Percentiles rank a stretch among this genome's conserved stretches.
phyloP scores from a whole-genome alignment of 2,113 vertebrate genomes.

The Phaethon lepturus region DNA sequence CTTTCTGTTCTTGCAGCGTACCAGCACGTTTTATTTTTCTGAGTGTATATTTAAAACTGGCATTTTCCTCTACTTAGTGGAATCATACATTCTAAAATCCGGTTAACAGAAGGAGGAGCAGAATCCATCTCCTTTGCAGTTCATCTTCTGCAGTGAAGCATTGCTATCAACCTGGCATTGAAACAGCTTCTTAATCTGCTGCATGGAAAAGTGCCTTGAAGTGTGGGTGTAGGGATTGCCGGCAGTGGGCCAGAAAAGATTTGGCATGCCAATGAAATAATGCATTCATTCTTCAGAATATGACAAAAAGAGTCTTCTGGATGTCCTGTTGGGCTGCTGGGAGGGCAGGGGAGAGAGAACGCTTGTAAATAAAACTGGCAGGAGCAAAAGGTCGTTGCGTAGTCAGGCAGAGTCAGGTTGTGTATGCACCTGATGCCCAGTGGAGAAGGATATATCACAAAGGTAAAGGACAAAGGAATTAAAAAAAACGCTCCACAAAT shows the following conservation, averaged over 20 bases:
- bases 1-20: not conserved
- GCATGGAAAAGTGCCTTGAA: conserved; percentile 34
- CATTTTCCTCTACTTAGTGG: not conserved
- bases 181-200: conserved; percentile 53
- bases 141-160: conserved; percentile 27
- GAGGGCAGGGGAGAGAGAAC: not conserved
- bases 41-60: not conserved
- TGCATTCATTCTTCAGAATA: conserved; percentile 21
- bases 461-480: not conserved
- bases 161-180: not conserved
- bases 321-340: not conserved
- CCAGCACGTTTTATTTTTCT: not conserved
- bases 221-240: conserved; percentile 12
- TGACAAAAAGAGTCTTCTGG: conserved; percentile 32
- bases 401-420: not conserved
- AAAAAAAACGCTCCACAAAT: not conserved
- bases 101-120: conserved; percentile 38
- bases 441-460: not conserved
- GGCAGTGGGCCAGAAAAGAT: not conserved
- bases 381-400: not conserved
- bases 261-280: conserved; percentile 29
- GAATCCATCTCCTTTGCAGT: conserved; percentile 33
- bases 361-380: conserved; percentile 10
- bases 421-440: not conserved
- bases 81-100: not conserved